These are phyloP conservation scores for Tor tambroides DNA, from an alignment of 2,113 vertebrate species.

Conservation along the genomic window DNA sequence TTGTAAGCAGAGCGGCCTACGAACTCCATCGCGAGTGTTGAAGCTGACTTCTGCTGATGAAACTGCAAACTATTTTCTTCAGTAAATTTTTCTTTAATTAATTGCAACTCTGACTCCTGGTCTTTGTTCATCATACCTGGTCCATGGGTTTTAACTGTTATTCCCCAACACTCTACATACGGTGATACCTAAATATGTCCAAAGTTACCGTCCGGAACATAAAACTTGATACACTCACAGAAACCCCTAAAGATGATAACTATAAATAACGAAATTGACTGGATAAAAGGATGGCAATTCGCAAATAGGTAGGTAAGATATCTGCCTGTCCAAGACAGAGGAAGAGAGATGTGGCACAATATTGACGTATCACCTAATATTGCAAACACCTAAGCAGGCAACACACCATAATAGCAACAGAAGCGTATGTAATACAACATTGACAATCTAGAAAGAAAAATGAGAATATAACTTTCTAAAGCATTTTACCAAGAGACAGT, in stretches of 20 bases:
- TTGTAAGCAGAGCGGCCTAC: no score
- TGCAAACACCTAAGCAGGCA: background rate
- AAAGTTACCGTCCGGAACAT: background rate
- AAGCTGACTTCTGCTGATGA: no score
- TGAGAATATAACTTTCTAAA: background rate
- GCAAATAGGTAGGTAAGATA: constrained; percentile 20
- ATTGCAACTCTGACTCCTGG: no score
- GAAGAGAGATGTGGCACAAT: background rate
- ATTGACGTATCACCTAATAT: background rate
- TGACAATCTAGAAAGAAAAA: background rate
- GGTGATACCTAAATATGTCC: background rate
- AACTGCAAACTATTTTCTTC: no score
- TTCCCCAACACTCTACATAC: no score
- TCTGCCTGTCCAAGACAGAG: background rate
- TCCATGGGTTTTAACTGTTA: no score
- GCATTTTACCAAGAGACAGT: background rate
- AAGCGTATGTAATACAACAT: background rate
- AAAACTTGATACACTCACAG: background rate
- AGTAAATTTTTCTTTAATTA: no score
- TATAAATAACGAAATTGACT: background rate
- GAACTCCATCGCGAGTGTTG: no score
- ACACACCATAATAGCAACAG: background rate
- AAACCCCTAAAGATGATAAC: background rate
- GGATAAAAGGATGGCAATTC: background rate
- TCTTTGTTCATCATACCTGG: no score